These are phyloP conservation scores for Campaea margaritaria DNA, from an alignment of 2,888 invertebrate species.

Conservation along the genomic window DNA sequence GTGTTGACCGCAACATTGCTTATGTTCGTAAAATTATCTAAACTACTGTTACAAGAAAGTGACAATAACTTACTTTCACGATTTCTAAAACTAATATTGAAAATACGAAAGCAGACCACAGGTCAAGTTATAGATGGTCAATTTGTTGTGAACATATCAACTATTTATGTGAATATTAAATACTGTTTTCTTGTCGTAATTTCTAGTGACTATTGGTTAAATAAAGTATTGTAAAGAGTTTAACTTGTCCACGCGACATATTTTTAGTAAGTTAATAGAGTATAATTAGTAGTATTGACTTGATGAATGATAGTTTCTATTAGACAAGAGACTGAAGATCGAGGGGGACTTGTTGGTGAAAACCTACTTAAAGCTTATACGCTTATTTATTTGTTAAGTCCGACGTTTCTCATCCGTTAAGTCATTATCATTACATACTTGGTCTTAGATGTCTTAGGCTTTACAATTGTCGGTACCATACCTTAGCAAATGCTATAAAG, in stretches of 20 bases:
- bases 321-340: background rate
- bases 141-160: constrained; percentile 17
- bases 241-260: background rate
- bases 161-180: background rate
- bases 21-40: constrained; percentile 37
- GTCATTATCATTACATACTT: too few relatives aligned
- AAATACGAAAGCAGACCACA: constrained; percentile 40
- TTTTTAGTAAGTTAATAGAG: background rate
- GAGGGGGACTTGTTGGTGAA: background rate
- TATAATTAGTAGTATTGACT: background rate
- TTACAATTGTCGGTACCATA: too few relatives aligned
- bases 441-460: too few relatives aligned
- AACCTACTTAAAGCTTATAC: background rate
- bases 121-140: constrained; percentile 19
- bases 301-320: constrained; percentile 6
- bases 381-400: constrained; percentile 5
- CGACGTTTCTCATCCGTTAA: too few relatives aligned
- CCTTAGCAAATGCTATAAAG: too few relatives aligned
- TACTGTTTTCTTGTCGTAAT: constrained; percentile 3
- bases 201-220: background rate
- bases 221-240: background rate
- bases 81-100: constrained; percentile 41
- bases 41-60: constrained; percentile 40
- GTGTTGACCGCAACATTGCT: constrained; percentile 27
- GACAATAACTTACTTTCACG: constrained; percentile 44